These are phyloP conservation scores for Hydrophis major DNA, from an alignment of 2,797 vertebrate species.

Conservation along the genomic window DNA sequence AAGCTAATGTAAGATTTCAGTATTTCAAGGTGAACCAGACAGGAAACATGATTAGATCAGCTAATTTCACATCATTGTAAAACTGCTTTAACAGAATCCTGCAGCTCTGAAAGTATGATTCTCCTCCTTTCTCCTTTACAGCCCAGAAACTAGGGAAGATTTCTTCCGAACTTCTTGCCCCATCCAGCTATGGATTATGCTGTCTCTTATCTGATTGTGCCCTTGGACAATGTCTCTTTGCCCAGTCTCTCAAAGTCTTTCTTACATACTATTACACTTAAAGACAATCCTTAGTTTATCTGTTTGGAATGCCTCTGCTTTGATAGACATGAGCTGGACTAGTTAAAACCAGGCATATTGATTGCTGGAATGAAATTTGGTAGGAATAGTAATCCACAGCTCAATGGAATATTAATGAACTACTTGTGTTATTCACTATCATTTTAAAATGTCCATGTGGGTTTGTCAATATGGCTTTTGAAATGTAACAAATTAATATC, in stretches of 20 bases:
- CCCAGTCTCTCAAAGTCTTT: not conserved
- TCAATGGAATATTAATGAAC: slow-evolving; percentile 56
- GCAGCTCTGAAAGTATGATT: too few relatives aligned
- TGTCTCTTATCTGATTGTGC: not conserved
- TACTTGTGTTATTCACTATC: slow-evolving; percentile 54
- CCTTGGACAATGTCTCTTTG: not conserved
- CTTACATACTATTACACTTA: not conserved
- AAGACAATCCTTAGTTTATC: slow-evolving; percentile 40
- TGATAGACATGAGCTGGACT: slow-evolving; percentile 57
- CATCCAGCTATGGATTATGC: not conserved
- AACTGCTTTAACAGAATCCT: too few relatives aligned
- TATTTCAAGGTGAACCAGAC: not conserved
- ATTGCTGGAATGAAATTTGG: slow-evolving; percentile 57
- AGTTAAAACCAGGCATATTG: slow-evolving; percentile 42
- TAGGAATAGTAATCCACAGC: slow-evolving; percentile 43
- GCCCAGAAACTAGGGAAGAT: too few relatives aligned
- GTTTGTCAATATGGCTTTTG: slow-evolving; percentile 71
- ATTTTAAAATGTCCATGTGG: slow-evolving; percentile 63
- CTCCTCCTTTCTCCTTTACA: too few relatives aligned
- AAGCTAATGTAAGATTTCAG: not conserved
- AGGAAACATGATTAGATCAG: too few relatives aligned
- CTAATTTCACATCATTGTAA: too few relatives aligned
- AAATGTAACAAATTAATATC: slow-evolving; percentile 78
- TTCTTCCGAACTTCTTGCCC: not conserved
- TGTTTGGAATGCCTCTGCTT: slow-evolving; percentile 49